Base-by-base conservation (phyloP, 2,113 vertebrate genomes). In the Thamnaconus septentrionalis region DNA sequence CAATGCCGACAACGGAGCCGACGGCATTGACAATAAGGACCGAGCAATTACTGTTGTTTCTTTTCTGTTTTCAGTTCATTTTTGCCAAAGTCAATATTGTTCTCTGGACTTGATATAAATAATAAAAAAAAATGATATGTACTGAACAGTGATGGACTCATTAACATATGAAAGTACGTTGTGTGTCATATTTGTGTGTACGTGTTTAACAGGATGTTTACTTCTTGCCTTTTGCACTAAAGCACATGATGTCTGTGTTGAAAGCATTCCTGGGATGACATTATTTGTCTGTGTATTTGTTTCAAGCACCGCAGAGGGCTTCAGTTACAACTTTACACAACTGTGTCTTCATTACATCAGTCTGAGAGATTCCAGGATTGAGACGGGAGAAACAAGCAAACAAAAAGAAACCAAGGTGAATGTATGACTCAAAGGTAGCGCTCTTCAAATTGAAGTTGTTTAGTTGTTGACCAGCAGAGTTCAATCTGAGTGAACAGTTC, bases 1-100 rank as follows among this genome's bases (percentile, higher is more conserved):
- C 49, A 60, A 84, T 71, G 79, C 85, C 75, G 75, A 71, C 59
- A 67, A 81, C 58, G 72, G 63, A 82, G 69, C 64, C 47, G 76
- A 66, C 55, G 56, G 70, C 59, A 80, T 66, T 56, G 54, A 71
- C 59, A 74, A 82, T 31, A 18, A 78, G 53, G 52, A 79, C 49
- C 75, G 53, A 68, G 72, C 62, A 69, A 81, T 82, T 78, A 76
- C 48, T 78, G 70, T 83, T 65, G 76, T 79, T 84, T 79, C 69
- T 67, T 88, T 80, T 85, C 61, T 75, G 63, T 83, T 68, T 78
- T 85, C 9, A 10, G 39, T 55, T 85, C 18, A 75, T 85, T 87
- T 46, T 88, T 86, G 85, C 86, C 85, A 88, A 90, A 90, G 85
- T 88, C 76, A 83, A 78, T 86, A 86, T 84, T 88, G 86, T 87